A percentile compares a stretch with the other conserved stretches of the same genome.
These are phyloP conservation scores for Drosophila seguyi DNA, from an alignment of 1,140 invertebrate species.

Conservation along the genomic window DNA sequence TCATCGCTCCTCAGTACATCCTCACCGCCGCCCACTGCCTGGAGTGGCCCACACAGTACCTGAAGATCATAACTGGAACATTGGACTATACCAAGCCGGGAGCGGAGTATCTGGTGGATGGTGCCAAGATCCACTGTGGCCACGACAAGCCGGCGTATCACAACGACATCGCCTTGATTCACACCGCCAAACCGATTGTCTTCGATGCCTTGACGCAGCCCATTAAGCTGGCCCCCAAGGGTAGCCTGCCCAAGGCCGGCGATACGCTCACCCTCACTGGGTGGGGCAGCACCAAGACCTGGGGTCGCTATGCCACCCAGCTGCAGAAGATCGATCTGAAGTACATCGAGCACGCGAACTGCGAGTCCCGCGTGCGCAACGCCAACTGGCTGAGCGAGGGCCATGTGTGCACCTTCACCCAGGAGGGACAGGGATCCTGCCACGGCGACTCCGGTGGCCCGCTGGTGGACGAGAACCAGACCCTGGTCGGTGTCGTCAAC, in stretches of 20 bases:
- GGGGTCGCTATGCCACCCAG: slow-evolving; percentile 68
- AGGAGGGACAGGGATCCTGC: slow-evolving; percentile 87
- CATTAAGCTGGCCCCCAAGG: slow-evolving; percentile 61
- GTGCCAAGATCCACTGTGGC: slow-evolving; percentile 59
- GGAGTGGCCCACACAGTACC: slow-evolving; percentile 76
- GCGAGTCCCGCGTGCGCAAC: slow-evolving; percentile 53
- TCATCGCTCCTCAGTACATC: slow-evolving; percentile 78
- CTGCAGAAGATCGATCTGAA: slow-evolving; percentile 74
- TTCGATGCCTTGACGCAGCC: slow-evolving; percentile 85
- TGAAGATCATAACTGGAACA: slow-evolving; percentile 73
- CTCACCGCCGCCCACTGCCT: slow-evolving; percentile 86
- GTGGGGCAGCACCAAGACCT: slow-evolving; percentile 86
- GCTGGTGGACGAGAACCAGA: slow-evolving; percentile 72
- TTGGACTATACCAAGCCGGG: slow-evolving; percentile 67
- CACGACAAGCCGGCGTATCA: slow-evolving; percentile 77
- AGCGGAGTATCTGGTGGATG: slow-evolving; percentile 62
- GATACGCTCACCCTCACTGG: slow-evolving; percentile 86
- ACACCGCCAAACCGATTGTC: slow-evolving; percentile 81
- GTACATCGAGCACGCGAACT: slow-evolving; percentile 54
- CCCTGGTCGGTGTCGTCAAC: slow-evolving; percentile 86
- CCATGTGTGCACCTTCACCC: slow-evolving; percentile 88
- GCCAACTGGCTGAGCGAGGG: slow-evolving; percentile 60
- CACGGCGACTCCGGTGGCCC: slow-evolving; percentile 86
- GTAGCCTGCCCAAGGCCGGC: slow-evolving; percentile 41
- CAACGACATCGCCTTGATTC: slow-evolving; percentile 87